These are phyloP conservation scores for Scaptomyza graminum DNA, from an alignment of 1,140 invertebrate species.

Conservation along the genomic window DNA sequence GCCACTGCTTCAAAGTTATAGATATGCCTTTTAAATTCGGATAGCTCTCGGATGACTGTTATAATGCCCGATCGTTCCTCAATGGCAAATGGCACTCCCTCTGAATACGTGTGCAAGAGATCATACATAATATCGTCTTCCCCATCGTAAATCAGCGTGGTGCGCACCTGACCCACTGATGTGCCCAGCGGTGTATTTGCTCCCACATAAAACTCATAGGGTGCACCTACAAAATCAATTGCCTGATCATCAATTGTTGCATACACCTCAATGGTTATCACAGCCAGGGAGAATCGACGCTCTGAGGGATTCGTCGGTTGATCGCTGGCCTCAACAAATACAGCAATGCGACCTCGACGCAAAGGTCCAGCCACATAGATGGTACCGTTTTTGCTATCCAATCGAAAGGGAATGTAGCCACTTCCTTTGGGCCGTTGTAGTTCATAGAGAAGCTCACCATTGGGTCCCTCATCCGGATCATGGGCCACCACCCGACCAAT, in stretches of 20 bases:
- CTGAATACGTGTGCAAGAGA: constrained; percentile 91
- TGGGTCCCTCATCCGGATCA: constrained; percentile 92
- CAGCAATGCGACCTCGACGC: constrained; percentile 88
- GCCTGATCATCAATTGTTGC: constrained; percentile 85
- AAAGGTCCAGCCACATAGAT: constrained; percentile 89
- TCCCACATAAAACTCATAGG: constrained; percentile 95
- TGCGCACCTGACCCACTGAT: constrained; percentile 92
- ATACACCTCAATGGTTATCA: constrained; percentile 89
- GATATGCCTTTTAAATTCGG: constrained; percentile 87
- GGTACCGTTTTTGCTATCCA: constrained; percentile 89
- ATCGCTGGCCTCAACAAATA: constrained; percentile 93
- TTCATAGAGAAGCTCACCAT: constrained; percentile 91
- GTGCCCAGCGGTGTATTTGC: constrained; percentile 92
- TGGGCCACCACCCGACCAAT: constrained; percentile 90
- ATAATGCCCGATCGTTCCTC: constrained; percentile 95
- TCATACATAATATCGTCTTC: constrained; percentile 90
- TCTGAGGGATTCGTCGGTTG: constrained; percentile 92
- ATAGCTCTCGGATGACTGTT: constrained; percentile 90
- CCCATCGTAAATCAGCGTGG: constrained; percentile 87
- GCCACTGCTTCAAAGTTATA: constrained; percentile 94
- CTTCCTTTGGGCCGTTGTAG: constrained; percentile 88
- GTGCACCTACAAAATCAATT: constrained; percentile 93
- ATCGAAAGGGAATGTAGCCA: constrained; percentile 88
- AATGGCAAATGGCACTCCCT: constrained; percentile 95
- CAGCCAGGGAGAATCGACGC: constrained; percentile 91